Conservation (phyloP, 2,113 vertebrate genomes). For the Periophthalmus modestus region DNA sequence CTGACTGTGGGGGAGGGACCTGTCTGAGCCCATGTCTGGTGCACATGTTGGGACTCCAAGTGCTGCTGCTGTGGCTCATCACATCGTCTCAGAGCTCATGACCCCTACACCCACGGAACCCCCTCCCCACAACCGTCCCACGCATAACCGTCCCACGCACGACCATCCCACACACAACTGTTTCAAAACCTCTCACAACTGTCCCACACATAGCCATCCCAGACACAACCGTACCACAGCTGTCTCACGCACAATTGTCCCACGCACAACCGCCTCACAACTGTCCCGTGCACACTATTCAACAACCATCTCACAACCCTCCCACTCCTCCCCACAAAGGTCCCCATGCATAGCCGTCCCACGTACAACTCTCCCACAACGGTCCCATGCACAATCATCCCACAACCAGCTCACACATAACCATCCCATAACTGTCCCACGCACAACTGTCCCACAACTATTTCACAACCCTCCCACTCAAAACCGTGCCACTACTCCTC, state of each 20-base stretch:
- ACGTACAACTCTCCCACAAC: neutral
- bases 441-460: too few relatives aligned
- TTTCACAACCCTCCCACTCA: neutral
- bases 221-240: neutral
- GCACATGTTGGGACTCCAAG: slow-evolving; percentile 84
- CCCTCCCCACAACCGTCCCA: slow-evolving; percentile 7
- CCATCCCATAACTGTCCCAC: slow-evolving; percentile 22
- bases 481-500: neutral
- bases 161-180: too few relatives aligned
- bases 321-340: neutral
- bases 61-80: slow-evolving; percentile 88
- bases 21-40: slow-evolving; percentile 84
- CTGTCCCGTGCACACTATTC: slow-evolving; percentile 21
- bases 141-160: slow-evolving; percentile 22
- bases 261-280: neutral
- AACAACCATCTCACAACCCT: neutral
- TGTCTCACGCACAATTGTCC: neutral
- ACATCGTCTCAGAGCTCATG: slow-evolving; percentile 81
- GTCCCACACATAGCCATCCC: neutral
- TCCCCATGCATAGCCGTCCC: too few relatives aligned
- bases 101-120: slow-evolving; percentile 65
- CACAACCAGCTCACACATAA: neutral
- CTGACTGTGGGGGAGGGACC: slow-evolving; percentile 91
- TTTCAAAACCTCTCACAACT: neutral
- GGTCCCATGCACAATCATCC: neutral